Evolutionary conservation across 2,888 invertebrate genomes (phyloP).

Genomic region (Pseudeuparius sepicola): DNA sequence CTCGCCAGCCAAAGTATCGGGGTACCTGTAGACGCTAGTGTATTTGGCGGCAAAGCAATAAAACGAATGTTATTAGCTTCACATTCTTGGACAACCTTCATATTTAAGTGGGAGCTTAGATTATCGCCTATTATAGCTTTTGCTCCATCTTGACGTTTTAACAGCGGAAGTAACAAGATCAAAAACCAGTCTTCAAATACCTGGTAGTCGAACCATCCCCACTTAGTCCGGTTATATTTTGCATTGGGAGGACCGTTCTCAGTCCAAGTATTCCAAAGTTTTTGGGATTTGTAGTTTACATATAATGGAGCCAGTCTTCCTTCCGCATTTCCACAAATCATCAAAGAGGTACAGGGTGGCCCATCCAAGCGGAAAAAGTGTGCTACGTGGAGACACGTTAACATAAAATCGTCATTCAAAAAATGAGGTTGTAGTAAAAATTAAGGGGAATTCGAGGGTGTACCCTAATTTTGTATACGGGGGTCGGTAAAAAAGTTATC

Average conservation of each 20-base stretch:
- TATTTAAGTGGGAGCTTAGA: slow-evolving; percentile 19
- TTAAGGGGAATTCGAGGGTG: too few species aligned
- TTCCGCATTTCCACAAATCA: slow-evolving; percentile 26
- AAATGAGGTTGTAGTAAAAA: too few species aligned
- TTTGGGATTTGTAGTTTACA: slow-evolving; percentile 28
- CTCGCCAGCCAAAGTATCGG: too few species aligned
- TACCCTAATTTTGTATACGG: too few species aligned
- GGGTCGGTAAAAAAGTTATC: too few species aligned
- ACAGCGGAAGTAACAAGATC: slow-evolving; percentile 18
- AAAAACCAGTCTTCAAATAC: slow-evolving; percentile 22
- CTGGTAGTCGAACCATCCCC: slow-evolving; percentile 18
- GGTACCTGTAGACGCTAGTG: too few species aligned
- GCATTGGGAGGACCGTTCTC: slow-evolving; percentile 18
- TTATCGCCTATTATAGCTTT: slow-evolving; percentile 21
- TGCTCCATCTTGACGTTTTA: slow-evolving; percentile 20
- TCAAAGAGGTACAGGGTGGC: too few species aligned
- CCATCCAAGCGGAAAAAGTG: too few species aligned
- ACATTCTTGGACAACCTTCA: slow-evolving; percentile 17
- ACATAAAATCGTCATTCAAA: too few species aligned
- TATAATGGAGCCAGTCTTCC: slow-evolving; percentile 28
- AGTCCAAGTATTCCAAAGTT: slow-evolving; percentile 13
- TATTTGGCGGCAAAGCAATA: slow-evolving; percentile 14
- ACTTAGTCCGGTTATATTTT: slow-evolving; percentile 16
- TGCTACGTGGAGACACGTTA: too few species aligned
- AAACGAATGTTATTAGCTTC: slow-evolving; percentile 18